Conservation (phyloP, 2,888 invertebrate species). For the Sarcophaga variegata region DNA sequence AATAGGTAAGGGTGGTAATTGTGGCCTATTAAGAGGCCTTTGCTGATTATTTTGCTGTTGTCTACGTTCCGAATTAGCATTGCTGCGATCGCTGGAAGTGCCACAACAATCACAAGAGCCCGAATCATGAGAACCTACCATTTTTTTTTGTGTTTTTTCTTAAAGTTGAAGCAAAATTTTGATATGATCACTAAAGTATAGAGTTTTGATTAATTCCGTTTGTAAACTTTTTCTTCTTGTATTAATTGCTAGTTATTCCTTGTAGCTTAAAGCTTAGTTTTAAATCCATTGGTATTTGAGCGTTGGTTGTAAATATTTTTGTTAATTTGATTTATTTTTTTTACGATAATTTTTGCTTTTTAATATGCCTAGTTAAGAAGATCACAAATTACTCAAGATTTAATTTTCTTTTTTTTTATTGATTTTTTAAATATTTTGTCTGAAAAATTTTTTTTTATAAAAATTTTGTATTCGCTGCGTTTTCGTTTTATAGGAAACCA, state of each 20-base stretch:
- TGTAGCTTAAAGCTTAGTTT: constrained; percentile 18
- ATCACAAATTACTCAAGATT: constrained; percentile 14
- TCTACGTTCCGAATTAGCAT: constrained; percentile 65
- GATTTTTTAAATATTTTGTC: too few species aligned
- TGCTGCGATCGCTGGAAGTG: constrained; percentile 72
- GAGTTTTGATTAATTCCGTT: neutral
- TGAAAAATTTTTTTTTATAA: neutral
- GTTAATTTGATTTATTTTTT: neutral
- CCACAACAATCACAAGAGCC: constrained; percentile 75
- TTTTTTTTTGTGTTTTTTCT: constrained; percentile 29
- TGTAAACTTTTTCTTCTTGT: neutral
- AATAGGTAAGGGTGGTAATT: constrained; percentile 66
- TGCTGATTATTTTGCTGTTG: constrained; percentile 70
- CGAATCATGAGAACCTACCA: constrained; percentile 75
- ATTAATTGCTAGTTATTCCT: neutral
- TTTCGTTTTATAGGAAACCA: constrained; percentile 55
- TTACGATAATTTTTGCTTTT: neutral
- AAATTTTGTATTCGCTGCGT: constrained; percentile 15
- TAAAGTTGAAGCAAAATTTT: constrained; percentile 19
- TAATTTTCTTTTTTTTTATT: neutral
- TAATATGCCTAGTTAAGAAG: constrained; percentile 10
- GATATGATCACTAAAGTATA: constrained; percentile 31
- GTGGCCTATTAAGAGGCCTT: constrained; percentile 60
- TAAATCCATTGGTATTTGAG: constrained; percentile 28
- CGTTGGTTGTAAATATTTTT: neutral